Base-by-base conservation (phyloP, 2,797 vertebrate species). In the Gastrophryne carolinensis region DNA sequence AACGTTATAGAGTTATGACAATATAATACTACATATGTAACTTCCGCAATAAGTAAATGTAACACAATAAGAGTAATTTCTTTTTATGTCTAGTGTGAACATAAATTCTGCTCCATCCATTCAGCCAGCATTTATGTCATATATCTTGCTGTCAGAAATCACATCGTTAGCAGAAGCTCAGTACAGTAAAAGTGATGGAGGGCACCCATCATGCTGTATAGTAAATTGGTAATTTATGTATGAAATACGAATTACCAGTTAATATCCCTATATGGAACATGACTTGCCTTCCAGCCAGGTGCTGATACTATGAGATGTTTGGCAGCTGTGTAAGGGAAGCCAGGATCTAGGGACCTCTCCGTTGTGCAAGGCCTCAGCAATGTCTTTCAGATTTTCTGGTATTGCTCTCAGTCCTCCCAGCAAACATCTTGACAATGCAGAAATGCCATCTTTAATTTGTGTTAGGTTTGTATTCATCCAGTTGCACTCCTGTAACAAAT, bases 271-370 rank as follows among this genome's bases (percentile, higher is more conserved):
- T 35, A 30, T 56, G 50, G n/a, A 27, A 29, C 34, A 39, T 52
- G n/a, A 79, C 60, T 79, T 73, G 19, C 75, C 72, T 67, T 79
- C 41, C 29, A 80, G 35, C 79, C 79, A 80, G 37, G 32, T 52
- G 24, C 15, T 15, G 29, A 72, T 66, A 26, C 34, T 61, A 2
- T 49, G 19, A 58, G 24, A 57, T 12, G 15, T 54, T 6, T 41
- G 61, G 34, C n/a, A 34, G 26, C 32, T 34, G 10, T 53, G 21
- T 3, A 24, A 37, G 13, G 64, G 32, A 56, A 75, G 44, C 66
- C 76, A 79, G 9, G 49, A 56, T 39, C 26, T 63, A 4, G 79
- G 72, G 3, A 67, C 75, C 9, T 35, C n/a, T 29, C n/a, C 24
- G 49, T 56, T 76, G 19, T 23, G 9, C 41, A 80, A 56, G 26